These are phyloP conservation scores for Aleiodes leptofemur DNA, from an alignment of 2,888 invertebrate species.

Conservation along the genomic window DNA sequence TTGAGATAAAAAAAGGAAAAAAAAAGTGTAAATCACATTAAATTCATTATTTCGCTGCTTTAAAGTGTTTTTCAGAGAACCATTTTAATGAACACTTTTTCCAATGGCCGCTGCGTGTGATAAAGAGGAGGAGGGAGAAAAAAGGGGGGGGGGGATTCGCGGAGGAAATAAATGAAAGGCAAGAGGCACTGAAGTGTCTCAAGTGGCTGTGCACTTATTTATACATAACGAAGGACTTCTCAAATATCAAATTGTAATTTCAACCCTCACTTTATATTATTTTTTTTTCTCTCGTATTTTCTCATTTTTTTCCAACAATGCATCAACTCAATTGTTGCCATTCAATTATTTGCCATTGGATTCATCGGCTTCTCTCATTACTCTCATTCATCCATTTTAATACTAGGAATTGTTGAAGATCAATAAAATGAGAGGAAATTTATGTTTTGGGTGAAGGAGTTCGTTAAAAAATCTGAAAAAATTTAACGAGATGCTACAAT, in stretches of 20 bases:
- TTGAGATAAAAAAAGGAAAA: too few relatives aligned
- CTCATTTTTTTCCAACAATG: slow-evolving; percentile 31
- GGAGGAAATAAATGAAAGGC: neutral
- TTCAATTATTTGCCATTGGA: slow-evolving; percentile 13
- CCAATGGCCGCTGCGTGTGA: slow-evolving; percentile 44
- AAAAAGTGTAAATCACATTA: slow-evolving; percentile 4
- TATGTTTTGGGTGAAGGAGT: too few relatives aligned
- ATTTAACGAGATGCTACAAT: too few relatives aligned
- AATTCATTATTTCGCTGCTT: too few relatives aligned
- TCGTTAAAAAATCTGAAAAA: too few relatives aligned
- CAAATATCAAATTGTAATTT: slow-evolving; percentile 41
- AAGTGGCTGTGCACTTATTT: neutral
- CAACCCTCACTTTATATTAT: neutral
- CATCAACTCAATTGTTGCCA: too few relatives aligned
- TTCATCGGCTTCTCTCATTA: neutral
- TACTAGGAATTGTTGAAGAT: too few relatives aligned
- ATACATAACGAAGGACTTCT: neutral
- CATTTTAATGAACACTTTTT: slow-evolving; percentile 13
- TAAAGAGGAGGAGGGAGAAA: neutral
- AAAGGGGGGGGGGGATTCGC: neutral
- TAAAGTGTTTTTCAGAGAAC: too few relatives aligned
- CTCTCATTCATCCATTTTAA: too few relatives aligned
- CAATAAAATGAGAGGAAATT: too few relatives aligned
- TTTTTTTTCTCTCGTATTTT: slow-evolving; percentile 30
- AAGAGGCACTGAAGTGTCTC: neutral